phyloP scores from a whole-genome alignment of 2,113 vertebrate species.

The Hydrolagus affinis region DNA sequence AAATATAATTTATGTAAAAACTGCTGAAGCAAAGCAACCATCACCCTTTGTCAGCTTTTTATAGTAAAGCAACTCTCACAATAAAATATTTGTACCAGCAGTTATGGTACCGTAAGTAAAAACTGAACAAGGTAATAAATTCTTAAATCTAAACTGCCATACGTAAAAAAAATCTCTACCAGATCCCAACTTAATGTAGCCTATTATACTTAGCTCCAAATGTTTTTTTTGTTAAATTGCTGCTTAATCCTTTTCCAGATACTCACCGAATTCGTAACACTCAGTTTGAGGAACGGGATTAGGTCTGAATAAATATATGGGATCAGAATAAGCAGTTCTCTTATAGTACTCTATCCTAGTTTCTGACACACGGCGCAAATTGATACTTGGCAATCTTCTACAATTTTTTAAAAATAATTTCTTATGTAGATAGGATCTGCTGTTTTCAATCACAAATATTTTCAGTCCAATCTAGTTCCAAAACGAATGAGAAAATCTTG shows the following conservation, averaged over 20 bases:
- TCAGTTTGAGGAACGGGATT: neutral
- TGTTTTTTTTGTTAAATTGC: neutral
- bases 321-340: neutral
- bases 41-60: neutral
- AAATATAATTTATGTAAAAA: neutral
- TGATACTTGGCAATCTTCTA: neutral
- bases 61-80: neutral
- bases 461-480: neutral
- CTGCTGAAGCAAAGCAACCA: neutral
- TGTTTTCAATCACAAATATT: neutral
- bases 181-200: neutral
- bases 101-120: constrained; percentile 13
- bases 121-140: neutral
- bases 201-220: neutral
- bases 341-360: neutral
- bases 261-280: neutral
- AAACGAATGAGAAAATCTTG: neutral
- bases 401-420: too few relatives aligned
- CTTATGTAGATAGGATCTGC: neutral
- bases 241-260: neutral
- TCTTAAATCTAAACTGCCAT: neutral
- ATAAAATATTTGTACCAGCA: neutral
- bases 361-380: neutral
- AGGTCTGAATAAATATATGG: neutral
- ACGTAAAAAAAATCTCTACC: neutral